Evolutionary conservation across 2,797 vertebrate genomes (phyloP).

Genomic region (Falco novaeseelandiae): DNA sequence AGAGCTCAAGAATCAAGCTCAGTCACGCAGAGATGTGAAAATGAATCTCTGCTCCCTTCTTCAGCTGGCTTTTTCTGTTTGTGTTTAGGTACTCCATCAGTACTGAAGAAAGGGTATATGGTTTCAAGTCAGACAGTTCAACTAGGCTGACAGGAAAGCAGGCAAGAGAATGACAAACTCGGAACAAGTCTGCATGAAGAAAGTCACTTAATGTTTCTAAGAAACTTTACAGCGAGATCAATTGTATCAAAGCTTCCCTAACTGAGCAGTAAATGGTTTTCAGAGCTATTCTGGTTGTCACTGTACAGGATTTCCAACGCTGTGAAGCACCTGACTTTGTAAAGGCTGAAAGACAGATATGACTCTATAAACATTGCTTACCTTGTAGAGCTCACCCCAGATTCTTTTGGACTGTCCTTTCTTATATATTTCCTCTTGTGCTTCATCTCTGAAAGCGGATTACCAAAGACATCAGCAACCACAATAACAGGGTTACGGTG

Average conservation of each 20-base stretch:
- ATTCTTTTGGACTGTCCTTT: slow-evolving; percentile 98
- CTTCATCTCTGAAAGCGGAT: slow-evolving; percentile 83
- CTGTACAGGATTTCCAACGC: neutral
- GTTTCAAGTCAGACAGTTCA: neutral
- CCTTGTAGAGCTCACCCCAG: slow-evolving; percentile 99
- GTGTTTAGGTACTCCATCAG: neutral
- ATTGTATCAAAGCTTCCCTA: neutral
- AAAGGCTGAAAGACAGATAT: neutral
- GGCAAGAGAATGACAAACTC: neutral
- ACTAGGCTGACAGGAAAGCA: neutral
- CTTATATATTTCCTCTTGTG: slow-evolving; percentile 93
- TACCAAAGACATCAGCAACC: slow-evolving; percentile 31
- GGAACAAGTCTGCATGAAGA: neutral
- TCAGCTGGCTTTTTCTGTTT: neutral
- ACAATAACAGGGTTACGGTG: neutral
- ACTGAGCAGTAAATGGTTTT: neutral
- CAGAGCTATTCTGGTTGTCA: neutral
- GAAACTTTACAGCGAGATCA: neutral
- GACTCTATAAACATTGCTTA: slow-evolving; percentile 18
- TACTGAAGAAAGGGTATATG: neutral
- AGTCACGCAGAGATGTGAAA: neutral
- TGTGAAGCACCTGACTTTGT: neutral
- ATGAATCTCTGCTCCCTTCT: neutral
- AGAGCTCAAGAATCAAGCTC: neutral
- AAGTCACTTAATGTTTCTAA: neutral